Base-by-base conservation (phyloP, 2,888 invertebrate species). In the Caenorhabditis sp. region DNA sequence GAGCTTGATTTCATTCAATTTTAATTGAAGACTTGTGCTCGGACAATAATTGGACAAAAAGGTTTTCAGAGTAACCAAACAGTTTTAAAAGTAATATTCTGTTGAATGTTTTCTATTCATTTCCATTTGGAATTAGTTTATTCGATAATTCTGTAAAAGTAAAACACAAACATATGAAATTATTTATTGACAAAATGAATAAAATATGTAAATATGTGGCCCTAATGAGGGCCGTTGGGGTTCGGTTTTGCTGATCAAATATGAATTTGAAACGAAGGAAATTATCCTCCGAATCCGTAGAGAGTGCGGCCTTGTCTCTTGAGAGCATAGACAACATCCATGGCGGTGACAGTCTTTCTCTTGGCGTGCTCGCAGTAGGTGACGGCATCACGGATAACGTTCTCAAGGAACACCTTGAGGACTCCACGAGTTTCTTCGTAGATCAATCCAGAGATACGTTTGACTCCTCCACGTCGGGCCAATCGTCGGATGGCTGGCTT, bases 311-410 rank as follows among this genome's bases (percentile, higher is more conserved):
- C 93, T 89, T 93, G 93, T 60, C 93, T 90, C 88, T 94, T 93
- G 85, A 93, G 88, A n/a, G 93, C 93, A 86, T 93, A 94, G 56
- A 93, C 93, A 17, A 94, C 92, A 83, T 93, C 93, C 93, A 93
- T 93, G 14, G 93, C 93, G 0, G 93, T 93, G 52, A 93, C 93
- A 0, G 93, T 94, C 90, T 94, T 94, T 82, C 93, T 90, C 89
- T 93, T 94, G 53, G 93, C 93, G 87, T 94, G 93, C 87, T 94
- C 93, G 0, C 93, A 93, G 89, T 93, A 93, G 5, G 93, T 93
- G 59, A 93, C 93, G n/a, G 93, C 93, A 87, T 93, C 93, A 54
- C 92, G 91, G 82, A 93, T 93, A 53, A 93, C 93, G 87, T 93
- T 93, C 88, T 93, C 93, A 69, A 94, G 90, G 88, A 94, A 94